These are phyloP conservation scores for Marcusenius ussheri DNA, from an alignment of 2,113 vertebrate species.

Conservation along the genomic window DNA sequence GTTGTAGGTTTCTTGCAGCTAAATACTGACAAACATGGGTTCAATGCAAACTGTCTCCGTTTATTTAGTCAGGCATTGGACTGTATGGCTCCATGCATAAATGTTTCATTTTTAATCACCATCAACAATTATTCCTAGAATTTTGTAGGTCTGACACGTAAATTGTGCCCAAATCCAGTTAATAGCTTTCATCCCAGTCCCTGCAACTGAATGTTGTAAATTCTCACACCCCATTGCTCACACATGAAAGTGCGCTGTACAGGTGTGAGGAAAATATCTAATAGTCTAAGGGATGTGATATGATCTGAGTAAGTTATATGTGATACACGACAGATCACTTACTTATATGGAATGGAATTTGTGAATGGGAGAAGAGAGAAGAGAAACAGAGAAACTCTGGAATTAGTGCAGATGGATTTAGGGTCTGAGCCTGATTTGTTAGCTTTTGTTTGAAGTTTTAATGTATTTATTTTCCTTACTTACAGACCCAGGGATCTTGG, in stretches of 20 bases:
- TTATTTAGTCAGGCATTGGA: neutral
- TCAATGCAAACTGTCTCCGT: neutral
- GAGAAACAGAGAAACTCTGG: conserved; percentile 13
- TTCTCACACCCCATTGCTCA: neutral
- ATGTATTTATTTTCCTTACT: conserved; percentile 7
- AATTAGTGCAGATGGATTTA: conserved; percentile 22
- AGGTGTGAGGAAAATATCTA: conserved; percentile 38
- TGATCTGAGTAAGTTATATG: conserved; percentile 25
- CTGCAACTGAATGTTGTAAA: neutral
- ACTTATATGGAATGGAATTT: conserved; percentile 20
- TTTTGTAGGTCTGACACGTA: neutral
- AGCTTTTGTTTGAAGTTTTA: conserved; percentile 9
- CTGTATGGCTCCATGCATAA: neutral
- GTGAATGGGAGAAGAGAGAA: neutral
- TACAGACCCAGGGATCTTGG: conserved; percentile 5
- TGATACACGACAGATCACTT: conserved; percentile 14
- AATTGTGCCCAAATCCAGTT: neutral
- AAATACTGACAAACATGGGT: neutral
- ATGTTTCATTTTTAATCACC: neutral
- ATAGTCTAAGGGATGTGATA: conserved; percentile 18
- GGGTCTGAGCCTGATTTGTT: conserved; percentile 6
- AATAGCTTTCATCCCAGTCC: neutral
- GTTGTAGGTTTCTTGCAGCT: neutral
- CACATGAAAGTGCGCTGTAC: neutral
- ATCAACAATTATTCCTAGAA: neutral